Percentiles rank a stretch among this genome's conserved stretches.
Conservation (phyloP, 2,797 vertebrate species). For the Pangasius krempfi region DNA sequence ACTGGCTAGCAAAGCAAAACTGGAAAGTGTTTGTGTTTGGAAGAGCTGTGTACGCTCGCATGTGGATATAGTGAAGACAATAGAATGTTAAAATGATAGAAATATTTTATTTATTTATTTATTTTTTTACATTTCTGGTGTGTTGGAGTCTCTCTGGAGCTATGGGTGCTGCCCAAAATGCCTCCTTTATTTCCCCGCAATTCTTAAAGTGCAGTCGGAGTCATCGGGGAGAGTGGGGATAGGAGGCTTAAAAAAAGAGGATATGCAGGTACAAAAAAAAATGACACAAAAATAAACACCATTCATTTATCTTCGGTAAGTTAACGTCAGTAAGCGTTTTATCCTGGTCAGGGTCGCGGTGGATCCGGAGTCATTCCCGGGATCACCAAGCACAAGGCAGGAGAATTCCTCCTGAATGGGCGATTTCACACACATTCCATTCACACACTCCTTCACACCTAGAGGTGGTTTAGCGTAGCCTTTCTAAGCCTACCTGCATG, state of each 20-base stretch:
- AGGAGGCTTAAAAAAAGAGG: neutral
- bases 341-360: neutral
- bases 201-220: neutral
- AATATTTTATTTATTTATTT: neutral
- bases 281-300: neutral
- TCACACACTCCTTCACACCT: neutral
- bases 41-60: neutral
- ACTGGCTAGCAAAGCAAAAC: too few species aligned
- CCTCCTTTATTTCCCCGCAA: neutral
- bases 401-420: neutral
- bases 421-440: neutral
- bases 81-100: neutral
- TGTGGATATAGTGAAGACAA: neutral
- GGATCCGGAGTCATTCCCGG: neutral
- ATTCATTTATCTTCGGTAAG: neutral
- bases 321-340: neutral
- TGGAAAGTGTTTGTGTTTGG: neutral
- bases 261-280: neutral
- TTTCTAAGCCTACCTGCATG: neutral
- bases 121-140: neutral
- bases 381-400: neutral
- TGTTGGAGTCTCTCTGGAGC: neutral
- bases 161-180: neutral
- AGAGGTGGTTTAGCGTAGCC: neutral
- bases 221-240: neutral